Base-by-base conservation (phyloP, 1,140 invertebrate genomes). In the Anoplophora glabripennis region DNA sequence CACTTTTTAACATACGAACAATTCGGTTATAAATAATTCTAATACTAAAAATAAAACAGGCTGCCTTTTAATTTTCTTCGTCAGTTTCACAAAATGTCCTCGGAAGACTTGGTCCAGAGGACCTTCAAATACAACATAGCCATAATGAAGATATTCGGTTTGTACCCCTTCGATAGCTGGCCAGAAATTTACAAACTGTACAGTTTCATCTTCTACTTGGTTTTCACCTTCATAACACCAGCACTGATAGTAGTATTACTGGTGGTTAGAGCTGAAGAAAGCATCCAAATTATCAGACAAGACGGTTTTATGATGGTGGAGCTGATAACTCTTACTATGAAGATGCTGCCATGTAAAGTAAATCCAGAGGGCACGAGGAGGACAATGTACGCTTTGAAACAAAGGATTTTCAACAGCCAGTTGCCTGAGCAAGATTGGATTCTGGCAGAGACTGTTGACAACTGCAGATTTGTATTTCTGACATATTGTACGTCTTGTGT, bases 171-270 rank as follows among this genome's bases (percentile, higher is more conserved):
- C n/a, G 40, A 52, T 12, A 1, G 34, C 37, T 53, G 36, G 47
- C 12, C 51, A 4, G 28, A 53, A 18, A 45, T 53, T 15, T 59
- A 46, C 37, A 53, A 53, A 45, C 15, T 47, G 11, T 45, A 59
- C 33, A 44, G 42, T 14, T 46, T 38, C 17, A 11, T 48, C 15
- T 2, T 54, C 1, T 44, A 59, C 35, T 4, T 54, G 8, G 10
- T 18, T 11, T 53, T 46, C 0, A 59, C 47, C 11, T 10, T 54
- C 12, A 34, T 36, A 28, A 28, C 40, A 7, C 57, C 57, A 18
- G 46, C 33, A 21, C 9, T 59, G 7, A 28, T 42, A 17, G 35
- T 38, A 34, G 34, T 38, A 1, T 21, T 45, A 17, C 17, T 59
- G 7, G 4, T 53, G 14, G 10, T 47, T 7, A 11, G 10, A 37